Base-by-base conservation (phyloP, 2,888 invertebrate genomes). In the Plebejus anna region DNA sequence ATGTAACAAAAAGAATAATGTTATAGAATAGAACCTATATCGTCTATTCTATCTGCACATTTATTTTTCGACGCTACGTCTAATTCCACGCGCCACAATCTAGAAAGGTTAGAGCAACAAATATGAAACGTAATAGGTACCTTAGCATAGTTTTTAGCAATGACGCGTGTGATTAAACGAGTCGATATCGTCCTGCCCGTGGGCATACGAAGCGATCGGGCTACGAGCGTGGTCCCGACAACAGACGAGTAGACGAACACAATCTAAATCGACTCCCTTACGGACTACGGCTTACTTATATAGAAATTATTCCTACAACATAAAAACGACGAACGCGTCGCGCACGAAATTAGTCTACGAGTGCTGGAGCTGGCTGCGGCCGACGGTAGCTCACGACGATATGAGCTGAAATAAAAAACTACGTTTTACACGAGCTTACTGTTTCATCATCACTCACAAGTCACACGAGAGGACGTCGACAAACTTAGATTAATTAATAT, bases 311-410 rank as follows among this genome's bases (percentile, higher is more conserved):
- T 78, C 78, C 80, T 82, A 82, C 80, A 82, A 81, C 76, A 80
- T 80, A 80, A 79, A 66, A 73, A 76, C 72, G 76, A 76, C 11
- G 75, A 47, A 71, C 55, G 72, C 75, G 72, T 77, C 72, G 76
- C 76, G 77, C 73, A 70, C 72, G 75, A 80, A 82, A 86, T 88
- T 88, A 84, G 83, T 81, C 89, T 90, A 91, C 86, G 87, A 72
- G 76, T 71, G 76, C 85, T 89, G 91, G 89, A 85, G 84, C 92
- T 91, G 92, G 92, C 88, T 88, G 87, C 83, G 91, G 92, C 92
- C 90, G 91, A 89, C 82, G 80, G 87, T 91, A 87, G 94, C 94
- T 94, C 94, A 94, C 94, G 94, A 92, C 87, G 94, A 93, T 91
- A 94, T 94, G 89, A 94, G 94, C 94, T 94, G 94, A 0, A 85